Evolutionary conservation across 2,888 invertebrate genomes (phyloP).

Genomic region (Sepioteuthis lessoniana): DNA sequence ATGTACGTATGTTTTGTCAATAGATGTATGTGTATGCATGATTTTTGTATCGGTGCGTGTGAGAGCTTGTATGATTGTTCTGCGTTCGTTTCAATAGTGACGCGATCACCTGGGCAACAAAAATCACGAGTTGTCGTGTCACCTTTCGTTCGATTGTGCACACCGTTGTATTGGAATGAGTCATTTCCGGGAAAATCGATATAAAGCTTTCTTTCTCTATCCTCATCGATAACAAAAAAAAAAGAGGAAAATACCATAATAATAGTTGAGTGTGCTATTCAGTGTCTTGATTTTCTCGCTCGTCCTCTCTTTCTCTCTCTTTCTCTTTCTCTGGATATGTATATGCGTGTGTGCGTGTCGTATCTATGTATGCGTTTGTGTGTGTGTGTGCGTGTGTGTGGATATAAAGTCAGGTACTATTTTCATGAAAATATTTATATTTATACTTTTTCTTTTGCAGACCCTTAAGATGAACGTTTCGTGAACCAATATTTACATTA

Average conservation of each 20-base stretch:
- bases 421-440: too few relatives aligned
- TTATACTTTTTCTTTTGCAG: too few relatives aligned
- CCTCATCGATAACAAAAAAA: background rate
- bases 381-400: background rate
- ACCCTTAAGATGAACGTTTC: too few relatives aligned
- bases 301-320: background rate
- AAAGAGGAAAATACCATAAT: too few relatives aligned
- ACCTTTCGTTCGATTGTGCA: background rate
- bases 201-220: background rate
- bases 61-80: background rate
- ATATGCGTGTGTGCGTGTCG: background rate
- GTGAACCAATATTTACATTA: too few relatives aligned
- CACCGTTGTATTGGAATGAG: background rate
- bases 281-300: too few relatives aligned
- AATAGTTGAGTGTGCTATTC: too few relatives aligned
- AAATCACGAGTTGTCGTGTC: background rate
- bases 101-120: background rate
- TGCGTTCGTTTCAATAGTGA: too few relatives aligned
- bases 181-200: background rate
- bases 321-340: background rate
- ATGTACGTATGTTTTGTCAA: too few relatives aligned
- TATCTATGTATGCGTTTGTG: background rate
- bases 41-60: too few relatives aligned
- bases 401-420: too few relatives aligned
- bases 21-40: background rate